Conservation (phyloP, 2,113 vertebrate genomes). For the Orthonyx spaldingii region DNA sequence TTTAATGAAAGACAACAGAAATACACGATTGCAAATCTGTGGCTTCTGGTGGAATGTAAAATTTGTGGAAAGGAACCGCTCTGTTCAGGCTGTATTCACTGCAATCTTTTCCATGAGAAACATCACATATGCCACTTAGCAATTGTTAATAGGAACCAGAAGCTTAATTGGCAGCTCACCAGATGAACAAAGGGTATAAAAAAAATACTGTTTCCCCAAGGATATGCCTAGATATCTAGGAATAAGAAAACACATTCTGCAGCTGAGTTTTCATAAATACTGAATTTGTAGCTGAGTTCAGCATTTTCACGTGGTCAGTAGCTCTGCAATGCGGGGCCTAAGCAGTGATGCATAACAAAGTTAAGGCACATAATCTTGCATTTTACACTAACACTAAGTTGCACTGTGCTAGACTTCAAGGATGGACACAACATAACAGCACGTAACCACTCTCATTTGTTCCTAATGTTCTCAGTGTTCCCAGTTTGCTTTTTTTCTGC, state of each 20-base stretch:
- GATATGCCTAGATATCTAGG: not conserved
- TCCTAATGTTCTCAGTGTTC: not conserved
- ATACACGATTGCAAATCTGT: not conserved
- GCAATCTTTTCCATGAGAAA: not conserved
- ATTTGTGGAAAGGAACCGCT: not conserved
- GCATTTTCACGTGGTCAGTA: not conserved
- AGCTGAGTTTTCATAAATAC: not conserved
- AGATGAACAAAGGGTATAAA: not conserved
- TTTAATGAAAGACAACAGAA: not conserved
- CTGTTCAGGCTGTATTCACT: not conserved
- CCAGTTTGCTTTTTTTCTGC: not conserved
- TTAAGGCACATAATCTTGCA: not conserved
- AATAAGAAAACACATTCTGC: not conserved
- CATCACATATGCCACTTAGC: not conserved
- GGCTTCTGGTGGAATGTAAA: not conserved
- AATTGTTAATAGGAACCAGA: not conserved
- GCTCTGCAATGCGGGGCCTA: not conserved
- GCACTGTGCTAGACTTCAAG: not conserved
- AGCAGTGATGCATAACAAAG: not conserved
- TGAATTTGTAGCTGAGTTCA: not conserved
- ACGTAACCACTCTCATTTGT: not conserved
- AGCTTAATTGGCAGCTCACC: conserved; percentile 5
- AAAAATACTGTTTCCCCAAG: not conserved
- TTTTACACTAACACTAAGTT: not conserved
- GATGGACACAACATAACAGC: not conserved